Base-by-base conservation (phyloP, 2,797 vertebrate species). In the Philypnodon macrostomus region DNA sequence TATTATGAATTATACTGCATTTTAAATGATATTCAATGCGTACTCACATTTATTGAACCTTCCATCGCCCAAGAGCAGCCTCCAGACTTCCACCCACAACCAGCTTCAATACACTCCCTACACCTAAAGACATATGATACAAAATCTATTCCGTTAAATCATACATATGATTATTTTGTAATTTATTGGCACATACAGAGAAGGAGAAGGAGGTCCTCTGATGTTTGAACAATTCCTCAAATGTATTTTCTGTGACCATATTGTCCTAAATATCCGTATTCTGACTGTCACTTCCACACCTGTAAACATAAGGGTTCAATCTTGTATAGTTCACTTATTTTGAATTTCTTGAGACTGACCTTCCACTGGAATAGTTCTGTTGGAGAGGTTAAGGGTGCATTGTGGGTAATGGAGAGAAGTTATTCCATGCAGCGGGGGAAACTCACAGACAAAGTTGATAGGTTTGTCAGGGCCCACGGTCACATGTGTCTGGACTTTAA, bases 61-160 rank as follows among this genome's bases (percentile, higher is more conserved):
- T 47, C n/a, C 23, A 34, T 47, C 34, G 31, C 18, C 45, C 45
- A 47, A 14, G 45, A 24, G n/a, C 45, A 47, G 5, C 31, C 9
- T 11, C 11, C n/a, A 14, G 31, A 23, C n/a, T n/a, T 34, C 45
- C 45, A 47, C 1, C 45, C 45, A 24, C 45, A 47, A 7, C 45
- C 45, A 34, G 45, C 31, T 21, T n/a, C n/a, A 4, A 47, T 23
- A 15, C 45, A 47, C 31, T 15, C n/a, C n/a, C 45, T 23, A 19
- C 45, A 47, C 45, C 45, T 47, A 9, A 14, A 23, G 45, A 24
- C n/a, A n/a, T n/a, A n/a, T 13, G 15, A 11, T 29, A 11, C 26
- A 44, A n/a, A 18, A 7, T 12, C 1, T 17, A 5, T 29, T 36
- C 2, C 9, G n/a, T 17, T 9, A 29, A 3, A 10, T 18, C 8